phyloP scores from a whole-genome alignment of 2,113 vertebrate species.

The Delphinus delphis region DNA sequence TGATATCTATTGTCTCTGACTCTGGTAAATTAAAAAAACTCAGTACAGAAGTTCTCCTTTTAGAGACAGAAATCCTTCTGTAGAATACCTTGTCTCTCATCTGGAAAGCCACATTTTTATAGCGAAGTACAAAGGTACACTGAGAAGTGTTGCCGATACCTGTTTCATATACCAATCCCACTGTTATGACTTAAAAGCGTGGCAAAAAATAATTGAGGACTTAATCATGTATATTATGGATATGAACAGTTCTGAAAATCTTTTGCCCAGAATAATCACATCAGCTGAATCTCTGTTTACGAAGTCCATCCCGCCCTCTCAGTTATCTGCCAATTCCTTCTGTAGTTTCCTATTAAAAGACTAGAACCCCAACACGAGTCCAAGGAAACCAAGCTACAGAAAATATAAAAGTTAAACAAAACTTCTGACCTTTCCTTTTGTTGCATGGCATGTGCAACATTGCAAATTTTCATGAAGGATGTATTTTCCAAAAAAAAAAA shows the following conservation, averaged over 20 bases:
- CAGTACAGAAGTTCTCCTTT: background rate
- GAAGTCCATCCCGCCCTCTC: background rate
- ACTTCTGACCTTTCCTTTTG: background rate
- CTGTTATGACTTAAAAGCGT: background rate
- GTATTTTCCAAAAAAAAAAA: background rate
- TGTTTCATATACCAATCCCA: background rate
- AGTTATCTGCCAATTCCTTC: background rate
- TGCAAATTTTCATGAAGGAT: background rate
- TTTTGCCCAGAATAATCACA: background rate
- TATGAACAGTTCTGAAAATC: background rate
- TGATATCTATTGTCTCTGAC: background rate
- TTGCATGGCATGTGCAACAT: accelerated
- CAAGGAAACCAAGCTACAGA: background rate
- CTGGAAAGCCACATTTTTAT: background rate
- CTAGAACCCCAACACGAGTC: background rate
- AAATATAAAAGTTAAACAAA: background rate
- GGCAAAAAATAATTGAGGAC: background rate
- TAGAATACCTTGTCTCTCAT: background rate
- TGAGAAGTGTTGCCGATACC: too few relatives aligned
- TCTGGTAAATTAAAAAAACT: background rate
- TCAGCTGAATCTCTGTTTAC: background rate
- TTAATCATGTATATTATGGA: background rate
- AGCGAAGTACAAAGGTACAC: background rate
- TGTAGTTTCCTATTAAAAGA: background rate
- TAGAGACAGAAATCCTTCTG: background rate